These are phyloP conservation scores for Planiliza haematocheilus DNA, from an alignment of 2,113 vertebrate species.

Conservation along the genomic window DNA sequence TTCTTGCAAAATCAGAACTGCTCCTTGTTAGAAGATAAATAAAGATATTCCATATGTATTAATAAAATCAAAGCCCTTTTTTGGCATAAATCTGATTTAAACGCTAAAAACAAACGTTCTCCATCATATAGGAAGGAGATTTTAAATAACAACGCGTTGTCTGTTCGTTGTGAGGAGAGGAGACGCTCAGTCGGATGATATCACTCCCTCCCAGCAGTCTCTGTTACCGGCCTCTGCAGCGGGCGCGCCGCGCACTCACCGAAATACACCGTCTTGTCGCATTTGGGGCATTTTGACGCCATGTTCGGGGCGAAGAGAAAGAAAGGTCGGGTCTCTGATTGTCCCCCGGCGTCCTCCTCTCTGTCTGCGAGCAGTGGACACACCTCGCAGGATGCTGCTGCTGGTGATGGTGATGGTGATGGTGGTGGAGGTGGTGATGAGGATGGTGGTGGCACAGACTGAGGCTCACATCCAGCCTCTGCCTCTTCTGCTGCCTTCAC, in stretches of 20 bases:
- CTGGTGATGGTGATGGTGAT: background rate
- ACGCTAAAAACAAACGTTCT: too few relatives aligned
- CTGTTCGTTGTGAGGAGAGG: too few relatives aligned
- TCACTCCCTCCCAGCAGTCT: too few relatives aligned
- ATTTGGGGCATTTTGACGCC: conserved; percentile 81
- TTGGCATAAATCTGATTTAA: too few relatives aligned
- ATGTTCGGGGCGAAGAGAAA: conserved; percentile 52
- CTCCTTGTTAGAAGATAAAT: too few relatives aligned
- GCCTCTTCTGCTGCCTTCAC: background rate
- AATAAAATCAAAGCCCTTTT: too few relatives aligned
- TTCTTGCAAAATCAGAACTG: too few relatives aligned
- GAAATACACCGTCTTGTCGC: conserved; percentile 83
- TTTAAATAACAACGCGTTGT: too few relatives aligned
- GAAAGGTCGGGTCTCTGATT: background rate
- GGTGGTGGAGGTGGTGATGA: conserved; percentile 11
- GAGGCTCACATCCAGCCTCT: conserved; percentile 29
- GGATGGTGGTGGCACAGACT: background rate
- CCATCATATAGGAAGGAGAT: too few relatives aligned
- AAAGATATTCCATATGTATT: too few relatives aligned
- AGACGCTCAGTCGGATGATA: too few relatives aligned
- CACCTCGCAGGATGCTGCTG: conserved; percentile 48
- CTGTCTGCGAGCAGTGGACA: conserved; percentile 35
- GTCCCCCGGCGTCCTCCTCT: background rate
- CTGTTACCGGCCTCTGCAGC: conserved; percentile 6
- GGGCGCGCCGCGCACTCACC: conserved; percentile 73